phyloP scores from a whole-genome alignment of 2,888 invertebrate genomes.

The Chorisops tibialis region DNA sequence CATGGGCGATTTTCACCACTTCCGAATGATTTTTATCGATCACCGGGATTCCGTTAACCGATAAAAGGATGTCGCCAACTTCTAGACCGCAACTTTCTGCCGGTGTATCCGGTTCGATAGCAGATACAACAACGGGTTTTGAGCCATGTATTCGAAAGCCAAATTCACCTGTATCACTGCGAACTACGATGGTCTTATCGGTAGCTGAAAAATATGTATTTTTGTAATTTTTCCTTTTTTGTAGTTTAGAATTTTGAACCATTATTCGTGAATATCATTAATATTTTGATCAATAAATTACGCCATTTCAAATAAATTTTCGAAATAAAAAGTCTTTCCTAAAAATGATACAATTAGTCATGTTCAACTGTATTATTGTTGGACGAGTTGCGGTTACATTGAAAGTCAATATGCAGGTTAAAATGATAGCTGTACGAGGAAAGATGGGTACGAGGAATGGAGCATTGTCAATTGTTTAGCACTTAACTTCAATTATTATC shows the following conservation, averaged over 20 bases:
- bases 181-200: slow-evolving; percentile 81
- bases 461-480: no score
- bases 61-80: slow-evolving; percentile 90
- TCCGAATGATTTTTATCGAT: slow-evolving; percentile 91
- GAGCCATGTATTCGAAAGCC: slow-evolving; percentile 94
- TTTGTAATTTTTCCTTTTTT: background rate
- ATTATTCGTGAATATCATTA: no score
- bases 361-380: no score
- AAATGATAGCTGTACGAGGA: no score
- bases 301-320: background rate
- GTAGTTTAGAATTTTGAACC: background rate
- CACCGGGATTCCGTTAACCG: slow-evolving; percentile 86
- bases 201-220: slow-evolving; percentile 77
- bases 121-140: slow-evolving; percentile 93
- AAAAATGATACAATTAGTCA: no score
- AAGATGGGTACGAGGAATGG: no score
- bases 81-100: slow-evolving; percentile 89
- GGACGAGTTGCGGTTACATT: no score
- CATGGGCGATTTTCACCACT: slow-evolving; percentile 87
- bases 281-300: background rate
- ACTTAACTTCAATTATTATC: no score
- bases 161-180: slow-evolving; percentile 82
- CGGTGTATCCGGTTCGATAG: slow-evolving; percentile 90
- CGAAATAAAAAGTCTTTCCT: no score
- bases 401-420: no score